Conservation (phyloP, 1,140 invertebrate species). For the Drosophila guanche region DNA sequence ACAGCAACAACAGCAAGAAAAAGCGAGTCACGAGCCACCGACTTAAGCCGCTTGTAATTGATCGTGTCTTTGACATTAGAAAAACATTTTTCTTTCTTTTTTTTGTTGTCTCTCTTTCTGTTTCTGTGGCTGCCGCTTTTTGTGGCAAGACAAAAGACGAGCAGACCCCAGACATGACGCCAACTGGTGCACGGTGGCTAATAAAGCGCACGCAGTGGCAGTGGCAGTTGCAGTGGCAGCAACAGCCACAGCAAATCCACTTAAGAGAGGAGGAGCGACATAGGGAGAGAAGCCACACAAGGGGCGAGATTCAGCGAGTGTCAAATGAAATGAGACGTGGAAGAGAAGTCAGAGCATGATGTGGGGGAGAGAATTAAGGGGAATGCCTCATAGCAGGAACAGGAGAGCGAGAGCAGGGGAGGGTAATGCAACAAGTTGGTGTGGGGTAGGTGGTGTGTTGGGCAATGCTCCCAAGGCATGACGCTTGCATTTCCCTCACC, state of each 20-base stretch:
- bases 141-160: conserved; percentile 51
- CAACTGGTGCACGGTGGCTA: conserved; percentile 61
- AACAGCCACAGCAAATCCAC: conserved; percentile 57
- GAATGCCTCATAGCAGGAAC: neutral
- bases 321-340: conserved; percentile 49
- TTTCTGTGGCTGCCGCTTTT: conserved; percentile 23
- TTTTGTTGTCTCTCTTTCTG: neutral
- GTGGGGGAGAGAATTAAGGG: no score
- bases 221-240: conserved; percentile 29
- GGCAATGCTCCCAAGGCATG: neutral
- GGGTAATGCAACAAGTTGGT: conserved; percentile 1
- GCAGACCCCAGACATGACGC: conserved; percentile 23
- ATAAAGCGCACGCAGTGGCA: conserved; percentile 53
- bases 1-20: conserved; percentile 25
- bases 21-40: conserved; percentile 49
- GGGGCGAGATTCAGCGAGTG: conserved; percentile 39
- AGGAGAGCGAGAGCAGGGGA: neutral
- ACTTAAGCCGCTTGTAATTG: conserved; percentile 60
- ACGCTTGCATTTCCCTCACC: conserved; percentile 8
- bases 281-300: conserved; percentile 32
- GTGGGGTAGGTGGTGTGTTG: conserved; percentile 1
- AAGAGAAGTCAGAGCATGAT: neutral
- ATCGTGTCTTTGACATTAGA: conserved; percentile 65
- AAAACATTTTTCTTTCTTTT: conserved; percentile 39
- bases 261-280: conserved; percentile 20